phyloP scores from a whole-genome alignment of 2,888 invertebrate species.

The Diarsia mendica region DNA sequence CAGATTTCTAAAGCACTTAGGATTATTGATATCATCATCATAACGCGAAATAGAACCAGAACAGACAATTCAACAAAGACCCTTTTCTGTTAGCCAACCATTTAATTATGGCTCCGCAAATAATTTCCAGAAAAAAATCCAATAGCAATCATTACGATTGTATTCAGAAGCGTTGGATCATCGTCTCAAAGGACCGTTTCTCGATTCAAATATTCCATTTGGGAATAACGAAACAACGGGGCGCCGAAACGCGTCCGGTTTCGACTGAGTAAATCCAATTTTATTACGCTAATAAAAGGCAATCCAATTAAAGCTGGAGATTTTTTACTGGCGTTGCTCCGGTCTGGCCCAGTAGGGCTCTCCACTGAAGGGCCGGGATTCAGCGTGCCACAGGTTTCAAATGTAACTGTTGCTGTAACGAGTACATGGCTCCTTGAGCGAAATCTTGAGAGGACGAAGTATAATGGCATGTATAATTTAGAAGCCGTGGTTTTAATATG shows the following conservation, averaged over 20 bases:
- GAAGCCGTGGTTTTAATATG: slow-evolving; percentile 61
- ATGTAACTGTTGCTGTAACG: slow-evolving; percentile 76
- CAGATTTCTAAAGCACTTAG: slow-evolving; percentile 19
- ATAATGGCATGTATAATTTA: slow-evolving; percentile 66
- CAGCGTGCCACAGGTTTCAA: slow-evolving; percentile 76
- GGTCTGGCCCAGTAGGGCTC: slow-evolving; percentile 74
- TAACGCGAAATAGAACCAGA: slow-evolving; percentile 18
- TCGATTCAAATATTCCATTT: slow-evolving; percentile 74
- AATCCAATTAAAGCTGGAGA: slow-evolving; percentile 87
- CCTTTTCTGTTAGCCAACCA: slow-evolving; percentile 44
- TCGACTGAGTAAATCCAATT: slow-evolving; percentile 85
- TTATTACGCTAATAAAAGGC: slow-evolving; percentile 89
- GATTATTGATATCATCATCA: slow-evolving; percentile 21
- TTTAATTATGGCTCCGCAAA: slow-evolving; percentile 47
- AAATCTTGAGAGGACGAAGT: slow-evolving; percentile 58
- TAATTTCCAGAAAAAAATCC: slow-evolving; percentile 50
- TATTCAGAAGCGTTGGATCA: slow-evolving; percentile 64
- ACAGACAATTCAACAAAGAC: slow-evolving; percentile 31
- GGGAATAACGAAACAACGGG: slow-evolving; percentile 79
- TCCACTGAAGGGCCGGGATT: slow-evolving; percentile 73
- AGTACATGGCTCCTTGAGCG: slow-evolving; percentile 56
- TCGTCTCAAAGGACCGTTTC: slow-evolving; percentile 64
- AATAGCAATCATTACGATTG: slow-evolving; percentile 64
- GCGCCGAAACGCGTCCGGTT: slow-evolving; percentile 76
- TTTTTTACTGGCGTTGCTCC: slow-evolving; percentile 82